These are phyloP conservation scores for Pedionomus torquatus DNA, from an alignment of 2,113 vertebrate genomes.

Conservation along the genomic window DNA sequence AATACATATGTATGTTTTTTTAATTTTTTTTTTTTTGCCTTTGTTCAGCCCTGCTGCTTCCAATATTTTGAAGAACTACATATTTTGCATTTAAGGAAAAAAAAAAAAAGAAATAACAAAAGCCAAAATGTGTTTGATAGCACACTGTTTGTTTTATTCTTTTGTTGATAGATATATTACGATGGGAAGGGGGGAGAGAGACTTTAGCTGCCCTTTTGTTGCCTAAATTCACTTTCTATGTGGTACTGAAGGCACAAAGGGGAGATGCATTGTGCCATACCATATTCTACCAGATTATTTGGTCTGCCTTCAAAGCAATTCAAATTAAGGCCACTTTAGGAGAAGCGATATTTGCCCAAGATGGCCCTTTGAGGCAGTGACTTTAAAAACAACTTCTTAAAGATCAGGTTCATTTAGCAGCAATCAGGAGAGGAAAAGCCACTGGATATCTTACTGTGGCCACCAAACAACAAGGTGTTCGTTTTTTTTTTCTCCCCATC, in stretches of 20 bases:
- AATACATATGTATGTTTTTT: conserved; percentile 47
- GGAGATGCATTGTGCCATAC: background rate
- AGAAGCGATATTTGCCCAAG: conserved; percentile 37
- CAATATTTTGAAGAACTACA: conserved; percentile 39
- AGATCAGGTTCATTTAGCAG: conserved; percentile 44
- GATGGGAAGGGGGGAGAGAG: background rate
- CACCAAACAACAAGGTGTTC: conserved; percentile 15
- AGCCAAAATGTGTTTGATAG: background rate
- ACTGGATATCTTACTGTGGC: background rate
- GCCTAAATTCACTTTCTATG: conserved; percentile 53
- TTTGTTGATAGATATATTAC: background rate
- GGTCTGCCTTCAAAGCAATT: conserved; percentile 53
- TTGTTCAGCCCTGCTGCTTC: conserved; percentile 11
- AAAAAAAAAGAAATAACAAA: too few relatives aligned
- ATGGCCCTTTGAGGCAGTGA: conserved; percentile 53
- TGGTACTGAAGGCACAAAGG: conserved; percentile 43
- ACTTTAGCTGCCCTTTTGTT: conserved; percentile 49
- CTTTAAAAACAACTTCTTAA: conserved; percentile 55
- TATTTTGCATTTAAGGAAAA: background rate
- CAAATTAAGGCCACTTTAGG: conserved; percentile 61
- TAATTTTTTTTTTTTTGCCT: conserved; percentile 4
- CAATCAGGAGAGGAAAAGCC: conserved; percentile 2
- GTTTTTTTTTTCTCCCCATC: background rate
- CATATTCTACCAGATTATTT: conserved; percentile 20
- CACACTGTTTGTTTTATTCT: conserved; percentile 34